Conservation (phyloP, 2,113 vertebrate genomes). For the Pluvianellus socialis region DNA sequence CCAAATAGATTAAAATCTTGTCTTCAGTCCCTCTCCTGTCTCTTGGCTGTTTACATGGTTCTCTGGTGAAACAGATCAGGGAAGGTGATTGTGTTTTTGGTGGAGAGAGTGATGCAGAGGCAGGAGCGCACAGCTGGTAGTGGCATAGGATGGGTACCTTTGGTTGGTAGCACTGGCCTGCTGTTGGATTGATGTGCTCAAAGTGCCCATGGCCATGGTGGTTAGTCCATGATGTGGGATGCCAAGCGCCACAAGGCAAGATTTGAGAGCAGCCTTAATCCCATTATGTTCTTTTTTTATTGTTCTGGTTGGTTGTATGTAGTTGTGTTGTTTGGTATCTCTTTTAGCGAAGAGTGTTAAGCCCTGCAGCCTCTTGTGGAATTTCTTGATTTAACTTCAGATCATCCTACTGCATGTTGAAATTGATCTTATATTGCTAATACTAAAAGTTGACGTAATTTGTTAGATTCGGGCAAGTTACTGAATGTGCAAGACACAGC, state of each 20-base stretch:
- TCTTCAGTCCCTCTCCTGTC: background rate
- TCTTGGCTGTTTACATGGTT: background rate
- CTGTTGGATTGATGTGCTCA: background rate
- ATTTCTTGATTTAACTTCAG: background rate
- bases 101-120: background rate
- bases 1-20: background rate
- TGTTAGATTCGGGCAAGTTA: background rate
- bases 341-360: background rate
- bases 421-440: background rate
- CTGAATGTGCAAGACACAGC: background rate
- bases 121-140: background rate
- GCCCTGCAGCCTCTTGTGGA: background rate
- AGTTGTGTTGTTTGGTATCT: background rate
- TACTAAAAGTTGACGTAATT: background rate
- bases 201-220: background rate
- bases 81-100: background rate
- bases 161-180: background rate
- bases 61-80: background rate
- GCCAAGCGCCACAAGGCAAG: background rate
- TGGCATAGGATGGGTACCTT: background rate
- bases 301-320: background rate
- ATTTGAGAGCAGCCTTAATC: background rate
- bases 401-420: background rate
- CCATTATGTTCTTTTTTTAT: rapidly evolving
- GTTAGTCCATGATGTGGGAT: rapidly evolving